Conservation (phyloP, 1,140 invertebrate genomes). For the Bombus sylvicola region DNA sequence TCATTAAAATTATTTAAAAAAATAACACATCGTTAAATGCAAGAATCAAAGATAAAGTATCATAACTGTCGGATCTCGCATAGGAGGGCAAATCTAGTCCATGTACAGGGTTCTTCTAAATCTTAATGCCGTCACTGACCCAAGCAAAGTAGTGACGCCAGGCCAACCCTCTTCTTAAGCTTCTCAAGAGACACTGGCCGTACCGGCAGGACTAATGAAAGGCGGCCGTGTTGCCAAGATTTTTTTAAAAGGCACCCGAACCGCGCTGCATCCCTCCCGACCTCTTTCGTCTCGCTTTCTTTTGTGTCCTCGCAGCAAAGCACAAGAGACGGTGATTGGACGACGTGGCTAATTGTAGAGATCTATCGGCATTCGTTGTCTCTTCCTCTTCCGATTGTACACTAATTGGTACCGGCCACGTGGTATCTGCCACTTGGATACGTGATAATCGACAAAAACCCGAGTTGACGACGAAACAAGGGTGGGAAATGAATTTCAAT, state of each 20-base stretch:
- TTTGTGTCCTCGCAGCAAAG: conserved; percentile 63
- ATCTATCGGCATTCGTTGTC: conserved; percentile 51
- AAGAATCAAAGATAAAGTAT: background rate
- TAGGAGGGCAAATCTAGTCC: background rate
- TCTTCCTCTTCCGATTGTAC: conserved; percentile 46
- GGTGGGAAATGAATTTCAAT: background rate
- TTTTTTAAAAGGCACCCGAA: conserved; percentile 66
- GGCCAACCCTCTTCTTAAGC: conserved; percentile 52
- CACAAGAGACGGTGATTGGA: conserved; percentile 74
- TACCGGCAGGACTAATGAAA: conserved; percentile 68
- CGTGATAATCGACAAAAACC: background rate
- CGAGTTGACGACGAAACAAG: too few relatives aligned
- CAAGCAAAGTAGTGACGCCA: conserved; percentile 26
- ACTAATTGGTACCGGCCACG: conserved; percentile 49
- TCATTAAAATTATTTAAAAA: background rate
- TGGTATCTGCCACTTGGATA: background rate
- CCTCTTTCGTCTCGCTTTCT: conserved; percentile 48
- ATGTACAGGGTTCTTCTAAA: conserved; percentile 21
- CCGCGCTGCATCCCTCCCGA: conserved; percentile 21
- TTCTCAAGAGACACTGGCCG: conserved; percentile 52
- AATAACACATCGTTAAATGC: too few relatives aligned
- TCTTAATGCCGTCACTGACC: conserved; percentile 50
- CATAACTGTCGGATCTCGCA: background rate
- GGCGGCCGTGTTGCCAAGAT: conserved; percentile 69
- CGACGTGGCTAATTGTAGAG: conserved; percentile 71